These are phyloP conservation scores for Meriones unguiculatus DNA, from an alignment of 2,113 vertebrate species.

Conservation along the genomic window DNA sequence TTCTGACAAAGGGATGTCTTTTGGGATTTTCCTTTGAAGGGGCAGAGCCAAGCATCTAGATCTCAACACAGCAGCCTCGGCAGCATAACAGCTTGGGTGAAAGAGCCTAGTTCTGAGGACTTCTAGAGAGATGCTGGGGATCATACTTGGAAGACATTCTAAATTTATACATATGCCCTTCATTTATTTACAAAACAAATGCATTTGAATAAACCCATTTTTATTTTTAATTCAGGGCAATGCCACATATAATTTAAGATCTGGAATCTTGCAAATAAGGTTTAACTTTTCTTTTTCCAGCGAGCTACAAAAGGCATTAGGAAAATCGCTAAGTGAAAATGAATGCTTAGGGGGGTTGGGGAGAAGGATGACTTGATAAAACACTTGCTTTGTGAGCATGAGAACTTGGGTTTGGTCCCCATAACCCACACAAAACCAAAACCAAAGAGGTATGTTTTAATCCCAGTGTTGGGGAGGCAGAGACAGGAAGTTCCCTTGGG, in stretches of 20 bases:
- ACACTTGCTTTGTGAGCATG: background rate
- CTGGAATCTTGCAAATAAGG: conserved; percentile 50
- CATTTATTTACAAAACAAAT: conserved; percentile 67
- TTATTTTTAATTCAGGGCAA: conserved; percentile 49
- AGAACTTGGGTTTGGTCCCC: background rate
- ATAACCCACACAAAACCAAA: background rate
- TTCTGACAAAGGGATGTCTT: conserved; percentile 9
- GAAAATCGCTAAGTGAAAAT: conserved; percentile 51
- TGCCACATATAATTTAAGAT: background rate
- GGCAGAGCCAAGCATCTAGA: background rate
- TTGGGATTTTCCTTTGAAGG: conserved; percentile 35
- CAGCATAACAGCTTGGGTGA: background rate
- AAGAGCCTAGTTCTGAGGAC: background rate
- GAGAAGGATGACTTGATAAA: background rate
- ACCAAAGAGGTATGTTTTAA: background rate
- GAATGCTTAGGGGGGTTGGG: background rate
- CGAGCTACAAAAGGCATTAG: conserved; percentile 49
- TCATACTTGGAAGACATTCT: conserved; percentile 29
- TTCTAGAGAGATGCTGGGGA: conserved; percentile 44
- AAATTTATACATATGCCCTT: conserved; percentile 47
- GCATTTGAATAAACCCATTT: conserved; percentile 35
- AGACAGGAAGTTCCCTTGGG: background rate
- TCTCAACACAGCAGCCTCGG: background rate
- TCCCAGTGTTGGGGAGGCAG: background rate
- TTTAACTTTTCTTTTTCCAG: conserved; percentile 17